Evolutionary conservation across 1,140 invertebrate genomes (phyloP).

Genomic region (Danaus melanippus): DNA sequence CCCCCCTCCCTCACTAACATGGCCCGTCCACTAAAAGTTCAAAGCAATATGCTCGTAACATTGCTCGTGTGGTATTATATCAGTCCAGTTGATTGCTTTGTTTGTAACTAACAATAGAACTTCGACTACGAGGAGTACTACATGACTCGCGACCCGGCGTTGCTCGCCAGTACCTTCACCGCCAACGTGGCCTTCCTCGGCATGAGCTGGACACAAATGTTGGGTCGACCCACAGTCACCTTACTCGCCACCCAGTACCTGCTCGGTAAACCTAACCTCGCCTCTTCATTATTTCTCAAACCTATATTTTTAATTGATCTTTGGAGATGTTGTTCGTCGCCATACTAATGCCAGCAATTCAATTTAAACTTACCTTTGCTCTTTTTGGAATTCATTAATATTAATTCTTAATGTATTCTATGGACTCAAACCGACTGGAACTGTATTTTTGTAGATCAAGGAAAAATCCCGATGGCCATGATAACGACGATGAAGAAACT

Average conservation of each 20-base stretch:
- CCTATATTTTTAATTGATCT: too few relatives aligned
- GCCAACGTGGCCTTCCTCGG: conserved; percentile 92
- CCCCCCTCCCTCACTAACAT: too few relatives aligned
- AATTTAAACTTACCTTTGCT: too few relatives aligned
- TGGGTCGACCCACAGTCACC: conserved; percentile 90
- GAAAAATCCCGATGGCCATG: conserved; percentile 92
- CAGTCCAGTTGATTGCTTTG: conserved; percentile 26
- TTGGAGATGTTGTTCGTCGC: too few relatives aligned
- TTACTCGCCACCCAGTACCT: conserved; percentile 84
- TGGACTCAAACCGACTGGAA: too few relatives aligned
- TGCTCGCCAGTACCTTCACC: conserved; percentile 90
- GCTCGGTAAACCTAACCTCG: conserved; percentile 77
- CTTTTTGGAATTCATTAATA: too few relatives aligned
- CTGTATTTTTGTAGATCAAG: conserved; percentile 82
- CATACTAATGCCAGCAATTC: too few relatives aligned
- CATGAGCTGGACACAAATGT: conserved; percentile 93
- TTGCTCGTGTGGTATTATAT: conserved; percentile 20
- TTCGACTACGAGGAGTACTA: conserved; percentile 95
- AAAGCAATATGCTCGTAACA: too few relatives aligned
- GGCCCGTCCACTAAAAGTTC: too few relatives aligned
- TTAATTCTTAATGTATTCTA: too few relatives aligned
- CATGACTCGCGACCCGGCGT: conserved; percentile 90
- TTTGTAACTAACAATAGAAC: conserved; percentile 74
- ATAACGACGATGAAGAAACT: conserved; percentile 98
- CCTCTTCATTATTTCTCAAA: too few relatives aligned